Conservation (phyloP, 2,888 invertebrate genomes). For the Mesoligia furuncula region DNA sequence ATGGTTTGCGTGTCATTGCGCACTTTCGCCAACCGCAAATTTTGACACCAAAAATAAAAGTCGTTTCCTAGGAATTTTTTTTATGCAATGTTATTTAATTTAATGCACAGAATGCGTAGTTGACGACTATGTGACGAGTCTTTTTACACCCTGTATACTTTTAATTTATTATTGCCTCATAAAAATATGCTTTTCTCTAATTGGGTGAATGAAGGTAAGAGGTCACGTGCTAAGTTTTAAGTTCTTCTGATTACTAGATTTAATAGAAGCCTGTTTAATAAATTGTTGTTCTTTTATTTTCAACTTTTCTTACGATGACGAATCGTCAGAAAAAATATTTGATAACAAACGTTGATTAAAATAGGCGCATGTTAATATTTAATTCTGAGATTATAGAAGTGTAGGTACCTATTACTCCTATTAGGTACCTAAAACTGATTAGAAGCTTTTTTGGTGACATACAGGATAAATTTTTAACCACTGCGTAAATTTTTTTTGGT, state of each 20-base stretch:
- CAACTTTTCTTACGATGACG: background rate
- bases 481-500: no score
- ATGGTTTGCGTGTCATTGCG: no score
- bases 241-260: background rate
- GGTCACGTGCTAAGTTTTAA: background rate
- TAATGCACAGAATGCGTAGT: no score
- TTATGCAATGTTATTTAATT: no score
- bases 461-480: no score
- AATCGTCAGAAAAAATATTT: background rate
- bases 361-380: background rate
- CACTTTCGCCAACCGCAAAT: no score
- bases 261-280: background rate
- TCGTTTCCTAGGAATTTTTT: no score
- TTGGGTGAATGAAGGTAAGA: background rate
- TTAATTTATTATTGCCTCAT: conserved; percentile 4
- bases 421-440: conserved; percentile 2
- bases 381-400: background rate
- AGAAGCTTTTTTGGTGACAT: conserved; percentile 37
- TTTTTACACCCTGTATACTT: background rate
- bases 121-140: no score
- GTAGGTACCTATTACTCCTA: conserved; percentile 6
- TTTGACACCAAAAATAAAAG: no score
- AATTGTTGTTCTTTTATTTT: background rate
- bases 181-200: background rate
- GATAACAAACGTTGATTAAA: background rate